Percentiles rank a stretch among this genome's conserved stretches.
Evolutionary conservation across 2,888 invertebrate species (phyloP).

Genomic region (Gymnosoma rotundatum): DNA sequence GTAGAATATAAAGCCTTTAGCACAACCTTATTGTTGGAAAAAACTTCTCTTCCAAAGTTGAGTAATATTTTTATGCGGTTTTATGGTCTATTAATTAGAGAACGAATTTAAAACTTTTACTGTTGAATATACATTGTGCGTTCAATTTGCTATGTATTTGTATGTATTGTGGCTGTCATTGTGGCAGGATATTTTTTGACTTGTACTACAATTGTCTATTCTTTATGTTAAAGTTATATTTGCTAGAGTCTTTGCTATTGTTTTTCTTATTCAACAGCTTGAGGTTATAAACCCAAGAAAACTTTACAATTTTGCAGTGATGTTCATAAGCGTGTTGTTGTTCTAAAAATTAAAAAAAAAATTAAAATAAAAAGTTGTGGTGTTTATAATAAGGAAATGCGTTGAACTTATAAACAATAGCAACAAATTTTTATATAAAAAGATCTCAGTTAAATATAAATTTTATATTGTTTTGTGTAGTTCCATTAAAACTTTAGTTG

Average conservation of each 20-base stretch:
- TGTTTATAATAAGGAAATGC: constrained; percentile 57
- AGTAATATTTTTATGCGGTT: constrained; percentile 43
- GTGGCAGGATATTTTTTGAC: constrained; percentile 35
- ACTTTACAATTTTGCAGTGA: constrained; percentile 7
- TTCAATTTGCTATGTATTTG: constrained; percentile 9
- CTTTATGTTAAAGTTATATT: constrained; percentile 10
- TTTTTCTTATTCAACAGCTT: constrained; percentile 50
- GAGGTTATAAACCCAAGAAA: constrained; percentile 41
- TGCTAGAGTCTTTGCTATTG: not conserved
- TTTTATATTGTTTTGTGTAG: constrained; percentile 27
- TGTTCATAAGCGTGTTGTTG: constrained; percentile 10
- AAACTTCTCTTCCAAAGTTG: constrained; percentile 9
- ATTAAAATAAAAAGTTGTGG: constrained; percentile 15
- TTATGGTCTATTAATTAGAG: constrained; percentile 50
- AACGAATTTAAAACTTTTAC: constrained; percentile 38
- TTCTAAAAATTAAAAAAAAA: not conserved
- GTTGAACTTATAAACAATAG: constrained; percentile 47
- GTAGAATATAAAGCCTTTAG: not conserved
- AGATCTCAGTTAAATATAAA: constrained; percentile 49
- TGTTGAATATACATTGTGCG: not conserved
- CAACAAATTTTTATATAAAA: constrained; percentile 10
- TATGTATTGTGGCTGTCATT: not conserved
- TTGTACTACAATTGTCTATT: constrained; percentile 10
- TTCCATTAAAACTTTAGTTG: constrained; percentile 21
- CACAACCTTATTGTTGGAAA: not conserved